Percentiles rank a stretch among this genome's conserved stretches.
Conservation (phyloP, 1,140 invertebrate genomes). For the Conopomorpha cramerella region DNA sequence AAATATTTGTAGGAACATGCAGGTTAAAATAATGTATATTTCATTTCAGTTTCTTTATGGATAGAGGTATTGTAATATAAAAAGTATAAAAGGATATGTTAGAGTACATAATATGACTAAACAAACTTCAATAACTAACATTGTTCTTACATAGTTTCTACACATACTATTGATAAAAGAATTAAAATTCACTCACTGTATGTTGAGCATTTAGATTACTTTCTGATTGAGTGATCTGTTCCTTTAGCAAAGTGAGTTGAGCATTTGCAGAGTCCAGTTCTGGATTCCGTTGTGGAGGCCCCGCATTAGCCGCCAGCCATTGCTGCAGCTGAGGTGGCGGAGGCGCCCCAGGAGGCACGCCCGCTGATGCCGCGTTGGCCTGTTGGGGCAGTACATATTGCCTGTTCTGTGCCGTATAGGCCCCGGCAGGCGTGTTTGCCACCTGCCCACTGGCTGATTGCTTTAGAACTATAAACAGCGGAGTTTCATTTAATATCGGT, state of each 20-base stretch:
- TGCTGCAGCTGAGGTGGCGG: constrained; percentile 47
- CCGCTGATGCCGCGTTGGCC: constrained; percentile 40
- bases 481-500: constrained; percentile 53
- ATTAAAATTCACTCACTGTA: constrained; percentile 71
- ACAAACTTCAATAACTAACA: too few relatives aligned
- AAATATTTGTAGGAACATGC: too few relatives aligned
- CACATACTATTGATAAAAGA: too few relatives aligned
- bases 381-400: constrained; percentile 61
- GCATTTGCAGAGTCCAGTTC: constrained; percentile 61
- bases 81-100: too few relatives aligned
- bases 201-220: constrained; percentile 93
- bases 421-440: constrained; percentile 45
- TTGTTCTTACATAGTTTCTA: too few relatives aligned
- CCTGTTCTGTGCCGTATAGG: constrained; percentile 59
- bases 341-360: constrained; percentile 34
- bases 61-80: too few relatives aligned
- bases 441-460: constrained; percentile 54
- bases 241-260: constrained; percentile 82
- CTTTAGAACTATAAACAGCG: constrained; percentile 62
- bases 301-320: constrained; percentile 46
- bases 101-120: too few relatives aligned
- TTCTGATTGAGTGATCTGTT: constrained; percentile 94
- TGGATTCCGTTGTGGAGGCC: constrained; percentile 22
- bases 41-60: too few relatives aligned
- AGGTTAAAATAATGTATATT: too few relatives aligned